These are phyloP conservation scores for Synanthedon tipuliformis DNA, from an alignment of 2,888 invertebrate species.

Conservation along the genomic window DNA sequence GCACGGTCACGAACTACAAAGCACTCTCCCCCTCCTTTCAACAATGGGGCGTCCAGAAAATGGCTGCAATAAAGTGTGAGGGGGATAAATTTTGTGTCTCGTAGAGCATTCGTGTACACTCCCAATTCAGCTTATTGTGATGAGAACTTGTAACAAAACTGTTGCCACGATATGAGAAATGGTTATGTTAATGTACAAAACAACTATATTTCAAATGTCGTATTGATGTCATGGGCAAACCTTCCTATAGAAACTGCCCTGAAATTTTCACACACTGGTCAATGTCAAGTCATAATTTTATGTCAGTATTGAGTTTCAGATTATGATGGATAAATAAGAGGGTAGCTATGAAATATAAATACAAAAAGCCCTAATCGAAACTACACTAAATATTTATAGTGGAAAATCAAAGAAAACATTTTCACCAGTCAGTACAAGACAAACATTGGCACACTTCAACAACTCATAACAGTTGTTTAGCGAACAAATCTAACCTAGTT, in stretches of 20 bases:
- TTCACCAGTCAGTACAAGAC: background rate
- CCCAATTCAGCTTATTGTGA: conserved; percentile 7
- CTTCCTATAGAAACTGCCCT: too few species aligned
- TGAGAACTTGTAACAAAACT: background rate
- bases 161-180: background rate
- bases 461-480: background rate
- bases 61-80: conserved; percentile 31
- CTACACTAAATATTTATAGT: too few species aligned
- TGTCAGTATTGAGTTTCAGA: too few species aligned
- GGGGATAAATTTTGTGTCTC: conserved; percentile 29
- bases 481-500: background rate
- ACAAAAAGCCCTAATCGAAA: too few species aligned
- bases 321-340: too few species aligned
- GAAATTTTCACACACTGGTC: too few species aligned
- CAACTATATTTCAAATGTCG: too few species aligned
- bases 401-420: background rate
- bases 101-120: conserved; percentile 11
- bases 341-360: too few species aligned
- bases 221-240: too few species aligned
- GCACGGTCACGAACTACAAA: conserved; percentile 22
- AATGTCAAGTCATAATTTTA: too few species aligned
- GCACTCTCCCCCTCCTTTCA: conserved; percentile 10
- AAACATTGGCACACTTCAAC: background rate
- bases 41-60: conserved; percentile 24
- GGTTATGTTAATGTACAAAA: too few species aligned